A percentile compares a stretch with the other conserved stretches of the same genome.
These are phyloP conservation scores for Tauraco erythrolophus DNA, from an alignment of 2,113 vertebrate species.

Conservation along the genomic window DNA sequence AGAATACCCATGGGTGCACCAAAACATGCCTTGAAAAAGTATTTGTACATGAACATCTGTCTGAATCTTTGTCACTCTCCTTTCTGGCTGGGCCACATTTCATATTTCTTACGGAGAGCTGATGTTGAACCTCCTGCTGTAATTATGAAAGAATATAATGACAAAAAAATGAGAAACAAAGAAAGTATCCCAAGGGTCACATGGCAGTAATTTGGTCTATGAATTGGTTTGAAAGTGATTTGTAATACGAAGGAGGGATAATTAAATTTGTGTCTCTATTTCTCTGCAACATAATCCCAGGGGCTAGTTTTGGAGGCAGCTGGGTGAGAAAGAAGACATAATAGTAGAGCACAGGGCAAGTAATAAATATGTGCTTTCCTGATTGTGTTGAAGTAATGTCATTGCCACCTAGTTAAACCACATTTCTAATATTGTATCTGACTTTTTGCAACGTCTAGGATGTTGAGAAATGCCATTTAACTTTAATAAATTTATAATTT, in stretches of 20 bases:
- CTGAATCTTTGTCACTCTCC: not conserved
- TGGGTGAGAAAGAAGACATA: not conserved
- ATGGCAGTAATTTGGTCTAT: not conserved
- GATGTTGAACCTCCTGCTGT: not conserved
- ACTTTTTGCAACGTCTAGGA: not conserved
- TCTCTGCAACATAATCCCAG: not conserved
- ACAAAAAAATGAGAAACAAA: not conserved
- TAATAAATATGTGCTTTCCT: not conserved
- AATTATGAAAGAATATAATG: not conserved
- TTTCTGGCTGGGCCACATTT: not conserved
- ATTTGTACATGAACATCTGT: not conserved
- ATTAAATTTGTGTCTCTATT: not conserved
- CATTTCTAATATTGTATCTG: not conserved
- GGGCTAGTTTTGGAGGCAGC: not conserved
- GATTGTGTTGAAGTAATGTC: not conserved
- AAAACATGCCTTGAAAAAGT: not conserved
- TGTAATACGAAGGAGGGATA: not conserved
- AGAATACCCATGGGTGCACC: not conserved
- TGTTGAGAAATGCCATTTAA: not conserved
- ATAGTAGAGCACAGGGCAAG: not conserved
- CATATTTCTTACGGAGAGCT: not conserved
- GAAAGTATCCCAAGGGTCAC: not conserved
- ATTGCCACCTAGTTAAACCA: not conserved
- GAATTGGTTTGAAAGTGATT: not conserved
- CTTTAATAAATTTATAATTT: not conserved